phyloP scores from a whole-genome alignment of 2,113 vertebrate genomes.

The Cynopterus brachyotis region DNA sequence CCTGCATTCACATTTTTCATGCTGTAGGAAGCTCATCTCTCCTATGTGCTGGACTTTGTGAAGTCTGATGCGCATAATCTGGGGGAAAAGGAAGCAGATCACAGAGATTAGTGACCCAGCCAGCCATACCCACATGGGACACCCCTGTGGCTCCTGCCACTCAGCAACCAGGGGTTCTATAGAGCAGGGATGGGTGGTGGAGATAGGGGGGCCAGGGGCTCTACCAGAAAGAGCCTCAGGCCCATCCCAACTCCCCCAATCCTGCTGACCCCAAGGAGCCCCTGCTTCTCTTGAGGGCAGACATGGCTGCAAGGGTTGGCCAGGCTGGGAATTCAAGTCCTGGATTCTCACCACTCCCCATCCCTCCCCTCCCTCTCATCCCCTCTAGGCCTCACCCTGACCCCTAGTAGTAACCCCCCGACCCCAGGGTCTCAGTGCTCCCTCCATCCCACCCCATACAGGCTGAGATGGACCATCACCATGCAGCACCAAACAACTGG shows the following conservation, averaged over 20 bases:
- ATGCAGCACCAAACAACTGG: not conserved
- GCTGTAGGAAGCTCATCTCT: conserved; percentile 97
- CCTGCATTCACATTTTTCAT: conserved; percentile 98
- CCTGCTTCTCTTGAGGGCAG: conserved; percentile 53
- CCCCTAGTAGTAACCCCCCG: not conserved
- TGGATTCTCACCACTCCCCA: conserved; percentile 51
- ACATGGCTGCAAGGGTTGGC: conserved; percentile 70
- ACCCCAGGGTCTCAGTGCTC: not conserved
- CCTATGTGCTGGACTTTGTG: conserved; percentile 90
- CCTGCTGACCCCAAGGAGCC: conserved; percentile 52
- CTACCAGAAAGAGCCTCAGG: conserved; percentile 48
- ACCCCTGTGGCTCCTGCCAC: conserved; percentile 64
- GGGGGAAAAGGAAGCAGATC: conserved; percentile 79
- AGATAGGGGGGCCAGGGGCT: not conserved
- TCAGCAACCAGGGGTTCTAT: conserved; percentile 57
- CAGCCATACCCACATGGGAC: conserved; percentile 74
- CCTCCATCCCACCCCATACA: conserved; percentile 9
- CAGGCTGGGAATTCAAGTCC: conserved; percentile 80
- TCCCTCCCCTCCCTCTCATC: conserved; percentile 1
- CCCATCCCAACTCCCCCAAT: conserved; percentile 16
- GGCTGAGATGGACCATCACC: not conserved
- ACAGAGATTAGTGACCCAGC: conserved; percentile 77
- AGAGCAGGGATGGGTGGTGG: conserved; percentile 42
- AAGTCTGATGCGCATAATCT: conserved; percentile 97
- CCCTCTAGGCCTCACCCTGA: not conserved